These are phyloP conservation scores for Acanthurus lineatus DNA, from an alignment of 2,797 vertebrate genomes.

Conservation along the genomic window DNA sequence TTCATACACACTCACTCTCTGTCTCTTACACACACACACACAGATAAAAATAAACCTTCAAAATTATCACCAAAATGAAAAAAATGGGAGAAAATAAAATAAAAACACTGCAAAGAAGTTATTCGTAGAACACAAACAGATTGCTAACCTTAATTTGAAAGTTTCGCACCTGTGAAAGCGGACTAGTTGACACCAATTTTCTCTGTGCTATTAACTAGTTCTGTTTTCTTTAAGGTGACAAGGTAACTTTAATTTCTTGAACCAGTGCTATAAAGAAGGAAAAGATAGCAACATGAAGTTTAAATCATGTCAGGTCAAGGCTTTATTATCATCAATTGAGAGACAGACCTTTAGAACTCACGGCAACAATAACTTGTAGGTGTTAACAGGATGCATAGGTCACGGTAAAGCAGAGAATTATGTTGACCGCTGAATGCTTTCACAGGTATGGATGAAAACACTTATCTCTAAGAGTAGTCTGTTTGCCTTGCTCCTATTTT, in stretches of 20 bases:
- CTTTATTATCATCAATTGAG: slow-evolving; percentile 2
- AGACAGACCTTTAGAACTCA: neutral
- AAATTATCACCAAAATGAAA: neutral
- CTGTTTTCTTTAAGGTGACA: slow-evolving; percentile 12
- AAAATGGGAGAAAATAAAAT: neutral
- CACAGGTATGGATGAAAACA: neutral
- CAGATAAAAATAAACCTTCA: slow-evolving; percentile 1
- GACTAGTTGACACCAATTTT: slow-evolving; percentile 6
- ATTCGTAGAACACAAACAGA: slow-evolving; percentile 1
- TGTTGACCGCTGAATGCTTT: no score
- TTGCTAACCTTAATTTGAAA: slow-evolving; percentile 32
- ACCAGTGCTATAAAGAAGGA: neutral
- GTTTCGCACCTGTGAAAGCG: no score
- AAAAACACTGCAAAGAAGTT: neutral
- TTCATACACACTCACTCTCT: neutral
- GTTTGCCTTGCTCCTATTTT: neutral
- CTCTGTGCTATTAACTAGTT: slow-evolving; percentile 20
- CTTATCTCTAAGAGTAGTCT: no score
- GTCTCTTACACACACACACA: neutral
- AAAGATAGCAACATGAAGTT: neutral
- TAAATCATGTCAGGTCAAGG: neutral
- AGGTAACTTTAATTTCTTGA: neutral
- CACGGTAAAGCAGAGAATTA: neutral
- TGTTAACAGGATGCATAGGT: neutral
- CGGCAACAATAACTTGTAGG: neutral